Percentiles rank a stretch among this genome's conserved stretches.
Evolutionary conservation across 92 coral and sea anemone species (phyloP).

Genomic region (Scolanthus callimorphus): DNA sequence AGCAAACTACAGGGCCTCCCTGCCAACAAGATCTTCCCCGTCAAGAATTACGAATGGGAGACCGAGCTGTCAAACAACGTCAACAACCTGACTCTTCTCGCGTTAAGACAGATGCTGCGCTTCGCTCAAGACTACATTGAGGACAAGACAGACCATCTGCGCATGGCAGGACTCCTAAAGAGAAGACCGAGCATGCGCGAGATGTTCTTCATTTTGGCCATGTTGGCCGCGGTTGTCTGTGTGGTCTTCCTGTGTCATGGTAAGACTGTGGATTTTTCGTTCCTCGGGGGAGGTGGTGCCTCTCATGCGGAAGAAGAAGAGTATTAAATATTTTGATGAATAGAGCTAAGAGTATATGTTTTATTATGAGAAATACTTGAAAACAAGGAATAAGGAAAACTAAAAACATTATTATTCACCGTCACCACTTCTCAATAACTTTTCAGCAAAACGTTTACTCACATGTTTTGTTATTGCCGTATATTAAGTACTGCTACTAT

Average conservation of each 20-base stretch:
- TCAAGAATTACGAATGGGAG: slow-evolving; percentile 55
- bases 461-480: too few species aligned
- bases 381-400: too few species aligned
- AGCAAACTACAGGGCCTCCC: slow-evolving; percentile 28
- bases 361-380: too few species aligned
- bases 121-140: slow-evolving; percentile 41
- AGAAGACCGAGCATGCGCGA: background rate
- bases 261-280: too few species aligned
- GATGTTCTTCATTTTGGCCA: background rate
- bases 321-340: too few species aligned
- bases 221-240: background rate
- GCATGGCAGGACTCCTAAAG: slow-evolving; percentile 2
- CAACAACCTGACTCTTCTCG: slow-evolving; percentile 21
- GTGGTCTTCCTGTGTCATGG: background rate
- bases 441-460: too few species aligned
- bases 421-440: too few species aligned
- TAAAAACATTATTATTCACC: too few species aligned
- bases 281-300: too few species aligned
- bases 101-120: slow-evolving; percentile 37
- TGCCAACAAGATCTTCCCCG: slow-evolving; percentile 43
- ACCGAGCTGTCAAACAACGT: slow-evolving; percentile 22
- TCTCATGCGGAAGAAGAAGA: too few species aligned
- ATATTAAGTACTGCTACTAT: too few species aligned
- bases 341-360: too few species aligned
- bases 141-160: slow-evolving; percentile 21